Base-by-base conservation (phyloP, 2,888 invertebrate species). In the Drosophila pegasa region DNA sequence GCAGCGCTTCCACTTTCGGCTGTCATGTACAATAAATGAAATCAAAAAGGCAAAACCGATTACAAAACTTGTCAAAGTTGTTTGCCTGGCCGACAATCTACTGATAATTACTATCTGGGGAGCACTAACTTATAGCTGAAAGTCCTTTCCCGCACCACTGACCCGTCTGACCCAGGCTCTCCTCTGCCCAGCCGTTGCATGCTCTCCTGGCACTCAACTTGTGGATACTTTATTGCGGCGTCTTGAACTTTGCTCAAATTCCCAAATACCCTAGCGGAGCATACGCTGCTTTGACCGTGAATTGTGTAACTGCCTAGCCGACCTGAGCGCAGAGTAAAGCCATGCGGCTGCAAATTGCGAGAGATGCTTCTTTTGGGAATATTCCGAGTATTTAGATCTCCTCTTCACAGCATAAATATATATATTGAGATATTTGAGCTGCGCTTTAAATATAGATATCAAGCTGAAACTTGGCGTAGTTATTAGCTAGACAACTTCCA, bases 31-130 rank as follows among this genome's bases (percentile, higher is more conserved):
- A 82, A 81, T 81, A 86, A 81, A 86, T 86, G 76, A 76, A 81
- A 81, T 76, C 83, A 82, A 86, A 86, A 81, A 76, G 71, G 80
- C 76, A 79, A 85, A 86, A 83, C 66, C 87, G 87, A 82, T 87
- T 87, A 87, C 87, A 78, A 78, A 78, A 84, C 85, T 83, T 83
- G 82, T 81, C 85, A 87, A 81, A 87, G 68, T 83, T 83, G 58
- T 67, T 80, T 69, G 61, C 60, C 76, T 71, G 74, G 65, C 71
- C 80, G 71, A 87, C 85, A 87, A 84, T 87, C 85, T 76, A 78
- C 78, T 82, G 87, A 86, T 88, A 86, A 86, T 86, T 88, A 87
- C 88, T 87, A 87, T 84, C 85, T 84, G 79, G 88, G 85, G 85
- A 86, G 71, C 77, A 84, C 85, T 88, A 86, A 87, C 82, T 82